These are phyloP conservation scores for Salticus scenicus DNA, from an alignment of 2,888 invertebrate genomes.

Conservation along the genomic window DNA sequence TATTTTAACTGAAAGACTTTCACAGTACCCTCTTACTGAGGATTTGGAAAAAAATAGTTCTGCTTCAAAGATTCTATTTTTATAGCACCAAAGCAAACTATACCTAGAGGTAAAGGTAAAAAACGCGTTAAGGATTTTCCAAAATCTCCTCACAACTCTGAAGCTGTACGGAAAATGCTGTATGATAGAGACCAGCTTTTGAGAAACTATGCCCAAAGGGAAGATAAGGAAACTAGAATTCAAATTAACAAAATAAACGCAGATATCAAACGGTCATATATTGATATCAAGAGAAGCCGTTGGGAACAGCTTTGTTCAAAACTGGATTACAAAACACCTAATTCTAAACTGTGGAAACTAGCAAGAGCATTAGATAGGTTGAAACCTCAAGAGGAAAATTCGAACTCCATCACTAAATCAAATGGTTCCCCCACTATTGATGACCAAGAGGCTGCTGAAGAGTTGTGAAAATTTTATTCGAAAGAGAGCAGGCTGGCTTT, in stretches of 20 bases:
- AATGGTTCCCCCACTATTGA: constrained; percentile 21
- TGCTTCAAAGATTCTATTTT: no score
- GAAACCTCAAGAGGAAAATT: constrained; percentile 4
- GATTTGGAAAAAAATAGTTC: no score
- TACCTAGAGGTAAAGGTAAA: no score
- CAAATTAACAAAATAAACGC: constrained; percentile 22
- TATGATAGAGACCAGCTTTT: background rate
- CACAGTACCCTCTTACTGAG: no score
- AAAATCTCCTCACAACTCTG: no score
- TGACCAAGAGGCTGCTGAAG: constrained; percentile 10
- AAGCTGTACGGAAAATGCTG: background rate
- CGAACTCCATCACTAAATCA: background rate
- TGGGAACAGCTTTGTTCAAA: background rate
- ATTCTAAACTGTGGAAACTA: constrained; percentile 21
- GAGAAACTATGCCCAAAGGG: background rate
- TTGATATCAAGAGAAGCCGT: background rate
- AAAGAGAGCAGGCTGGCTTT: constrained; percentile 9
- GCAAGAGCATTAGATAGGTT: background rate
- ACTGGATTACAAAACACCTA: constrained; percentile 5
- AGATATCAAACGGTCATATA: background rate
- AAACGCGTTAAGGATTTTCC: no score
- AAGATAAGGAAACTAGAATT: background rate
- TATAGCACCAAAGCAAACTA: no score
- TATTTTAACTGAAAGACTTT: no score
- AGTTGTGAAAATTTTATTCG: background rate